Conservation (phyloP, 2,113 vertebrate genomes). For the Xenus cinereus region DNA sequence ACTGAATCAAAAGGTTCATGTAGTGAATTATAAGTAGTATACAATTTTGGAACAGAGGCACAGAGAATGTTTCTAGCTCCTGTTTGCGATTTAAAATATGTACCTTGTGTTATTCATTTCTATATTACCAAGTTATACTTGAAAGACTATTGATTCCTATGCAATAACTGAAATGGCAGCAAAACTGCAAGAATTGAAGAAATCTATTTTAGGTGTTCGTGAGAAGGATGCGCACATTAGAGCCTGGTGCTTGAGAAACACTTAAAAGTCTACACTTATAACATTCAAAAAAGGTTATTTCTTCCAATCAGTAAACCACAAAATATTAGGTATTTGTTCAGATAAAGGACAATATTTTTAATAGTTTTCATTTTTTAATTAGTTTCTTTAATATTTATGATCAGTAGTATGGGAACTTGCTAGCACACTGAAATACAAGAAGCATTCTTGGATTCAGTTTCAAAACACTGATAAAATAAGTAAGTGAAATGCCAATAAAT, state of each 20-base stretch:
- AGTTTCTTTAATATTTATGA: background rate
- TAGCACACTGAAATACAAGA: background rate
- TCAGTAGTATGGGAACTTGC: background rate
- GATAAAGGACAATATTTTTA: background rate
- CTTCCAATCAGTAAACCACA: background rate
- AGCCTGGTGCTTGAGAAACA: background rate
- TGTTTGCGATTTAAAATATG: background rate
- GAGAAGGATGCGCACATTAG: background rate
- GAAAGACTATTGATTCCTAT: background rate
- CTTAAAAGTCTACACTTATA: background rate
- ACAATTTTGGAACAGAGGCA: background rate
- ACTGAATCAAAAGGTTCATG: constrained; percentile 5
- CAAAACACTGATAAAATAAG: background rate
- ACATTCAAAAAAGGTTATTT: background rate
- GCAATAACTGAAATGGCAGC: background rate
- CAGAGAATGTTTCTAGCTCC: background rate
- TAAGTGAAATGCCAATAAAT: background rate
- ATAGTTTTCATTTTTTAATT: background rate
- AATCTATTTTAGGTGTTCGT: background rate
- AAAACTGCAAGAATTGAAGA: background rate
- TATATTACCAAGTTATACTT: background rate
- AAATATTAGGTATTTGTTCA: background rate
- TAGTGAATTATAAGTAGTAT: background rate
- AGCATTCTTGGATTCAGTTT: background rate
- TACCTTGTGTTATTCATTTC: background rate